Percentiles rank a stretch among this genome's conserved stretches.
Conservation (phyloP, 2,888 invertebrate genomes). For the Geotrupes spiniger region DNA sequence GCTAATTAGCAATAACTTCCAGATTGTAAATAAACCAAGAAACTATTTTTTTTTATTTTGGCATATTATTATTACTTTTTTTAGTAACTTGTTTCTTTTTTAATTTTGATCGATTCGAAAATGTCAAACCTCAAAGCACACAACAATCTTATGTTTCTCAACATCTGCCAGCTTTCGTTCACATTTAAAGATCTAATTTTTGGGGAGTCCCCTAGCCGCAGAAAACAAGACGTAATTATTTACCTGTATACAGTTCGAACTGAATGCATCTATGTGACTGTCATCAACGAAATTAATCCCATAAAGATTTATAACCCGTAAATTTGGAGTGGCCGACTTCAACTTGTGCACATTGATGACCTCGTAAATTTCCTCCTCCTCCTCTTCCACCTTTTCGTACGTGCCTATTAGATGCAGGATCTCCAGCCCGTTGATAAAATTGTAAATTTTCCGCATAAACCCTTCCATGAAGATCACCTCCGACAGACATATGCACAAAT, state of each 20-base stretch:
- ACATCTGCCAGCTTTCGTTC: too few species aligned
- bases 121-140: too few species aligned
- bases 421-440: slow-evolving; percentile 97
- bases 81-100: too few species aligned
- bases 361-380: slow-evolving; percentile 99
- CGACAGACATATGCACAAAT: slow-evolving; percentile 83
- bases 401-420: slow-evolving; percentile 96
- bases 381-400: slow-evolving; percentile 96
- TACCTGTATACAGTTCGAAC: slow-evolving; percentile 90
- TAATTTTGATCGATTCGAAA: too few species aligned
- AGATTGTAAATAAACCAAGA: too few species aligned
- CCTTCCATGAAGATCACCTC: slow-evolving; percentile 99
- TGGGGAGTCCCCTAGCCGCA: too few species aligned
- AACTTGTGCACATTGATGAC: slow-evolving; percentile 98
- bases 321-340: slow-evolving; percentile 96
- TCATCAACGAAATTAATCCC: slow-evolving; percentile 99
- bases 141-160: too few species aligned
- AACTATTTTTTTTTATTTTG: too few species aligned
- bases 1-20: too few species aligned
- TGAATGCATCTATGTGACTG: slow-evolving; percentile 97
- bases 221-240: neutral
- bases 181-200: too few species aligned
- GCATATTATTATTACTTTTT: too few species aligned
- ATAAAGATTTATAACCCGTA: slow-evolving; percentile 95
- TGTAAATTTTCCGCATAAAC: slow-evolving; percentile 99